A percentile compares a stretch with the other conserved stretches of the same genome.
Conservation (phyloP, 2,797 vertebrate species). For the Micropoecilia bifurca region DNA sequence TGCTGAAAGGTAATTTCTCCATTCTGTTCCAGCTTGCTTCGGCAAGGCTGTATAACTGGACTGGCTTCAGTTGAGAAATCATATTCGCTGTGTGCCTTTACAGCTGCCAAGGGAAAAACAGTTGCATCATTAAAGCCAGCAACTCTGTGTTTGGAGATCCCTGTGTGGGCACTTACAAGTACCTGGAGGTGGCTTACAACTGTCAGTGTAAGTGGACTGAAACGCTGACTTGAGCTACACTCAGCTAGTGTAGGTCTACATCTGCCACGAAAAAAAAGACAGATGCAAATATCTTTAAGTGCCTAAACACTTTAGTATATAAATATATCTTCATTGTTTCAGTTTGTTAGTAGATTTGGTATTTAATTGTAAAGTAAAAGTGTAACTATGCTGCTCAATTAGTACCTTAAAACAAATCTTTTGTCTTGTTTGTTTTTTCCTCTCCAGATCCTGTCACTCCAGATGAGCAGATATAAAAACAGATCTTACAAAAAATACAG, state of each 20-base stretch:
- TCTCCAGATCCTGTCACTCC: constrained; percentile 7
- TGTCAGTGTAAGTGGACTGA: constrained; percentile 41
- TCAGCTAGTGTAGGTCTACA: background rate
- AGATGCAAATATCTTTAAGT: background rate
- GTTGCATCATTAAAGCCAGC: constrained; percentile 18
- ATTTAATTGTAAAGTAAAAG: background rate
- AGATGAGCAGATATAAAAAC: background rate
- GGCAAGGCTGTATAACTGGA: background rate
- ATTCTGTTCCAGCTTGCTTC: background rate
- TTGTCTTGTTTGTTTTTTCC: background rate
- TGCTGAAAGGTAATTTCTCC: background rate
- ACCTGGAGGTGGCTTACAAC: constrained; percentile 55
- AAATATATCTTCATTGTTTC: background rate
- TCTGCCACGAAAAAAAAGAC: background rate
- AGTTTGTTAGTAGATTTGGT: background rate
- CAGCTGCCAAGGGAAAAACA: constrained; percentile 59
- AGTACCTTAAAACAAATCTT: background rate
- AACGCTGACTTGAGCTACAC: background rate
- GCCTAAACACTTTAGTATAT: background rate
- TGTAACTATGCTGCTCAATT: background rate
- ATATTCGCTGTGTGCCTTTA: background rate
- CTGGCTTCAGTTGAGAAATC: background rate
- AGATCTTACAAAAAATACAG: background rate
- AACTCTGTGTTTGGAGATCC: constrained; percentile 46
- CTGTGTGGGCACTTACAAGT: constrained; percentile 45